phyloP scores from a whole-genome alignment of 2,797 vertebrate genomes.

The Anabacerthia variegaticeps region DNA sequence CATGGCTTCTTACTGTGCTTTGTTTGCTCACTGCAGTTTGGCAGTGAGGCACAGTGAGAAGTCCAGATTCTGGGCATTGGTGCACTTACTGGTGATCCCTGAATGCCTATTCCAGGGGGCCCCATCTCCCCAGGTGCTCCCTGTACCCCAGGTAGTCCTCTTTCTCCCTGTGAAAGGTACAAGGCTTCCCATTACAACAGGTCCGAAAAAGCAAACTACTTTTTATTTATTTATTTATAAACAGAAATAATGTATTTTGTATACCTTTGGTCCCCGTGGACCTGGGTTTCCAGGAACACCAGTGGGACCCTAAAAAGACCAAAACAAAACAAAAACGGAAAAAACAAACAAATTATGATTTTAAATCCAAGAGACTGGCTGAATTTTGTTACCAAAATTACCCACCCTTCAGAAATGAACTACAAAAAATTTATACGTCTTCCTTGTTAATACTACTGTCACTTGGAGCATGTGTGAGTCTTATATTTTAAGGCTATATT shows the following conservation, averaged over 20 bases:
- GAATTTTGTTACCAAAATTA: not conserved
- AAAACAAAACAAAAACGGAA: not conserved
- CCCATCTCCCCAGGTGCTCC: conserved; percentile 91
- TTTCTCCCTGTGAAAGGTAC: conserved; percentile 85
- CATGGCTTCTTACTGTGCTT: not conserved
- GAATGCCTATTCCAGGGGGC: conserved; percentile 83
- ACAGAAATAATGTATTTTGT: not conserved
- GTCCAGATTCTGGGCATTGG: not conserved
- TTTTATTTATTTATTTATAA: not conserved
- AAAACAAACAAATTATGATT: not conserved
- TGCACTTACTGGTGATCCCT: conserved; percentile 86
- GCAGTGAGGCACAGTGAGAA: not conserved
- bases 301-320: conserved; percentile 81
- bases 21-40: not conserved
- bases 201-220: not conserved
- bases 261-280: conserved; percentile 94
- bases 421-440: not conserved
- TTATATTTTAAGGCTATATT: not conserved
- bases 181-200: conserved; percentile 5
- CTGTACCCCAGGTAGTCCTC: conserved; percentile 92
- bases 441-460: not conserved
- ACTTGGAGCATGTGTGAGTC: not conserved
- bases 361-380: not conserved
- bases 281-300: conserved; percentile 82
- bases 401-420: not conserved